Conservation (phyloP, 1,140 invertebrate species). For the Augochlora pura region DNA sequence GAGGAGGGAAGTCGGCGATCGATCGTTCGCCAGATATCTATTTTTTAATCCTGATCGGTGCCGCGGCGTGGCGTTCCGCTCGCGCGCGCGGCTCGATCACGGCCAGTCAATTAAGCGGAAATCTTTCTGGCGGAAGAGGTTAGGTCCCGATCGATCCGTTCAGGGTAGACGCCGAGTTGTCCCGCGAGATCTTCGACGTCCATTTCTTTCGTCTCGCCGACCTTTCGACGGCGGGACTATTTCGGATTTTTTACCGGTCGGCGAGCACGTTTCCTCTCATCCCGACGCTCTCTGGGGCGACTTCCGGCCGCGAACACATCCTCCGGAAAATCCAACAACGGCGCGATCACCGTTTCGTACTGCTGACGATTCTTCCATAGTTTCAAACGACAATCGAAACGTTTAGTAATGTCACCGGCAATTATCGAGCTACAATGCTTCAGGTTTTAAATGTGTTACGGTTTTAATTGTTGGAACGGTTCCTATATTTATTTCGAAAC, state of each 20-base stretch:
- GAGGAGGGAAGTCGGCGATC: background rate
- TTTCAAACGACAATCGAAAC: background rate
- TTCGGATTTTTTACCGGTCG: background rate
- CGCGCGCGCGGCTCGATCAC: background rate
- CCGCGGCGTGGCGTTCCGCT: background rate
- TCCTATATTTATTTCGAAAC: no score
- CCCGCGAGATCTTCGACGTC: slow-evolving; percentile 27
- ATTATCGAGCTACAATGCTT: no score
- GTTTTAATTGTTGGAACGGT: no score
- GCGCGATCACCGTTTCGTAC: background rate
- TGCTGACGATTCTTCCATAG: background rate
- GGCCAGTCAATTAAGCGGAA: background rate
- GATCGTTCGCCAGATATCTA: slow-evolving; percentile 5
- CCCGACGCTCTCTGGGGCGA: slow-evolving; percentile 7
- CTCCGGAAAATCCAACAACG: background rate
- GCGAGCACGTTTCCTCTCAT: background rate
- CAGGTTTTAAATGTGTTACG: no score
- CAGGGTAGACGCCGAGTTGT: background rate
- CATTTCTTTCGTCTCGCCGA: slow-evolving; percentile 25
- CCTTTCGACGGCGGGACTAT: slow-evolving; percentile 18
- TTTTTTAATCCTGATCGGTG: slow-evolving; percentile 15
- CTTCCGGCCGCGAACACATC: background rate
- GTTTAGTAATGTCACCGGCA: no score
- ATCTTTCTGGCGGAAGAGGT: no score
- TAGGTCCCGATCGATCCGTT: no score